A percentile compares a stretch with the other conserved stretches of the same genome.
These are phyloP conservation scores for Epizoanthus rinbou DNA, from an alignment of 92 coral and sea anemone genomes.

Conservation along the genomic window DNA sequence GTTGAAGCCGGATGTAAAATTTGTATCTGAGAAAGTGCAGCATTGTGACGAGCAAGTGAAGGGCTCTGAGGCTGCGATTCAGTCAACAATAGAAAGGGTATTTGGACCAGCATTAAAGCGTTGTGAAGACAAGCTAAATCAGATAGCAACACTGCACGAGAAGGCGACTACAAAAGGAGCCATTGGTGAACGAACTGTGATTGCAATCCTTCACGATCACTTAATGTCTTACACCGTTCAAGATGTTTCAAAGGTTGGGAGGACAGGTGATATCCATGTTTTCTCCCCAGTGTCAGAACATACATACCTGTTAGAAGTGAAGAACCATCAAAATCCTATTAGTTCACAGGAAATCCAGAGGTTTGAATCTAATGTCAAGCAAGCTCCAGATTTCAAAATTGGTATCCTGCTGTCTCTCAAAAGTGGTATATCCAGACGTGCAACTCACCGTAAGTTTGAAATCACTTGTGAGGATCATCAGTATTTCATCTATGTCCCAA, in stretches of 20 bases:
- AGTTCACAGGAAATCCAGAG: conserved; percentile 36
- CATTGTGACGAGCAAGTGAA: not conserved
- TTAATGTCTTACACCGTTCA: conserved; percentile 34
- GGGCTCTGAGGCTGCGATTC: conserved; percentile 16
- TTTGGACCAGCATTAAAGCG: not conserved
- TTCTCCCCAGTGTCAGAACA: conserved; percentile 36
- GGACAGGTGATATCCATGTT: conserved; percentile 56
- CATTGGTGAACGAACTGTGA: conserved; percentile 49
- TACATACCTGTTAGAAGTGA: conserved; percentile 61
- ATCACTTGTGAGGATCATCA: conserved; percentile 39
- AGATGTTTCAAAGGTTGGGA: conserved; percentile 1
- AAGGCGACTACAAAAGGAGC: conserved; percentile 55
- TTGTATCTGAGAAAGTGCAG: conserved; percentile 2
- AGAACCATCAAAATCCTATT: conserved; percentile 16
- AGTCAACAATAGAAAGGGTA: not conserved
- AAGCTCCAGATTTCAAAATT: conserved; percentile 40
- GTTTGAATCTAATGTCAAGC: conserved; percentile 48
- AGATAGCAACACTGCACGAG: conserved; percentile 34
- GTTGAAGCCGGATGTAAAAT: conserved; percentile 1
- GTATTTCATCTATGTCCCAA: conserved; percentile 64
- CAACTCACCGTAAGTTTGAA: conserved; percentile 46
- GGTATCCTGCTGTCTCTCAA: conserved; percentile 64
- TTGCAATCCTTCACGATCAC: conserved; percentile 11
- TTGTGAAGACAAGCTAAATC: conserved; percentile 32
- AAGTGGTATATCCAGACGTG: conserved; percentile 49